Percentiles rank a stretch among this genome's conserved stretches.
phyloP scores from a whole-genome alignment of 2,113 vertebrate species.

The Gulo gulo region DNA sequence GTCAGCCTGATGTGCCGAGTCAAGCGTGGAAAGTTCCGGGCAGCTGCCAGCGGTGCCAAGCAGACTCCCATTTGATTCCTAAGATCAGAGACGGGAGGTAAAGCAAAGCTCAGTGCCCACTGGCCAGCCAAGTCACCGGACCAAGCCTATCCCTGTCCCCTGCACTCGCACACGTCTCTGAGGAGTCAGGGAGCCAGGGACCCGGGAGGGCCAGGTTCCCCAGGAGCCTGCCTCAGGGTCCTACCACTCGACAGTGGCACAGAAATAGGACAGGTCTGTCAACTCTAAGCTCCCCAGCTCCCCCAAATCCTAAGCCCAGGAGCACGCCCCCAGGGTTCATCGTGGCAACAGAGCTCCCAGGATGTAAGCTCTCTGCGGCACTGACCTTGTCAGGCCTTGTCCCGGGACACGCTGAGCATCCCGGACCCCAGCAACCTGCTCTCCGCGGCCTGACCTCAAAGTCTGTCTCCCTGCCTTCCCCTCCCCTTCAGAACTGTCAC shows the following conservation, averaged over 20 bases:
- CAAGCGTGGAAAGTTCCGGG: background rate
- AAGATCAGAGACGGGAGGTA: background rate
- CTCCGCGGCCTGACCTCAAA: background rate
- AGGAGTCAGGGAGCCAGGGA: background rate
- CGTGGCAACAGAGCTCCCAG: background rate
- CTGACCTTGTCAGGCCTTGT: background rate
- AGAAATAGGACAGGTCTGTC: accelerated
- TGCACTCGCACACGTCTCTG: accelerated
- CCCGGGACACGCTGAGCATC: background rate
- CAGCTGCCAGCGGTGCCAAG: accelerated
- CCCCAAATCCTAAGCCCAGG: background rate
- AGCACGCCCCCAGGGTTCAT: background rate
- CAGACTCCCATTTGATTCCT: background rate
- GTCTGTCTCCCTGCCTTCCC: background rate
- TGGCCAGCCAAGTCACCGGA: accelerated
- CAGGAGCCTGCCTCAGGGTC: background rate
- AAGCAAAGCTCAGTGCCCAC: background rate
- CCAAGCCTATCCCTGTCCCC: accelerated
- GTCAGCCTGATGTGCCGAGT: background rate
- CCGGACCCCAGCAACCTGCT: background rate
- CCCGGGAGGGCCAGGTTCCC: background rate
- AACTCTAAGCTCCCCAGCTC: accelerated
- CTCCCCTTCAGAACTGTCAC: constrained; percentile 46
- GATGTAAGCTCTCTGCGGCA: accelerated
- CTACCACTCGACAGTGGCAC: no score